Evolutionary conservation across 2,113 vertebrate species (phyloP).

Genomic region (Cryptotis parvus): DNA sequence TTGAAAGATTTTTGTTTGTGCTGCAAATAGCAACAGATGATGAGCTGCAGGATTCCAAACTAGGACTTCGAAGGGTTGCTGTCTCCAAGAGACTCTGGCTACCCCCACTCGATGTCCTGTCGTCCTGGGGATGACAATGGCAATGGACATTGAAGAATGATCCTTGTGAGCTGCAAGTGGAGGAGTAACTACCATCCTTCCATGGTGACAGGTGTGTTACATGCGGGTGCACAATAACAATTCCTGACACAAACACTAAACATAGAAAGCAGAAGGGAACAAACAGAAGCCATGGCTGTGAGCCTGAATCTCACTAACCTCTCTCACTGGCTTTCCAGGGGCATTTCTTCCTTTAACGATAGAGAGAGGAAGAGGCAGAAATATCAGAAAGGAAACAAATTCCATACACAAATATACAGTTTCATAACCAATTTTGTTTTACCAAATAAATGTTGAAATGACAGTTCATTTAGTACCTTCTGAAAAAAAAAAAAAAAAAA

Average conservation of each 20-base stretch:
- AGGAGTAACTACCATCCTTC: slow-evolving; percentile 82
- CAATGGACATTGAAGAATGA: slow-evolving; percentile 52
- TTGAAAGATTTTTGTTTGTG: slow-evolving; percentile 59
- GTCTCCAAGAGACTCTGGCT: slow-evolving; percentile 70
- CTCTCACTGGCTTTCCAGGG: slow-evolving; percentile 96
- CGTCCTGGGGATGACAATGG: slow-evolving; percentile 57
- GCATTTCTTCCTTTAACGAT: slow-evolving; percentile 94
- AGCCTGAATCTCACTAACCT: slow-evolving; percentile 94
- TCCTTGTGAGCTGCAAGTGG: slow-evolving; percentile 82
- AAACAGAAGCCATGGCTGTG: slow-evolving; percentile 89
- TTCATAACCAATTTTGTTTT: slow-evolving; percentile 77
- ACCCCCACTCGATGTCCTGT: slow-evolving; percentile 50
- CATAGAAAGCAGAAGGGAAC: slow-evolving; percentile 88
- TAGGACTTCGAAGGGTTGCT: slow-evolving; percentile 55
- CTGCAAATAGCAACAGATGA: slow-evolving; percentile 67
- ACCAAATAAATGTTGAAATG: slow-evolving; percentile 72
- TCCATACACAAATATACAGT: slow-evolving; percentile 82
- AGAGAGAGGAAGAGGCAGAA: slow-evolving; percentile 87
- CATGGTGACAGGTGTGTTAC: slow-evolving; percentile 82
- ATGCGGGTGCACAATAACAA: slow-evolving; percentile 84
- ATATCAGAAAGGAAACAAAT: slow-evolving; percentile 84
- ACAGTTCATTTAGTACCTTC: slow-evolving; percentile 71
- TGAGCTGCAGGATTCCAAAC: slow-evolving; percentile 37
- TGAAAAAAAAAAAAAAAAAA: slow-evolving; percentile 49
- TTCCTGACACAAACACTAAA: slow-evolving; percentile 85